phyloP scores from a whole-genome alignment of 2,113 vertebrate species.

The Mobula hypostoma region DNA sequence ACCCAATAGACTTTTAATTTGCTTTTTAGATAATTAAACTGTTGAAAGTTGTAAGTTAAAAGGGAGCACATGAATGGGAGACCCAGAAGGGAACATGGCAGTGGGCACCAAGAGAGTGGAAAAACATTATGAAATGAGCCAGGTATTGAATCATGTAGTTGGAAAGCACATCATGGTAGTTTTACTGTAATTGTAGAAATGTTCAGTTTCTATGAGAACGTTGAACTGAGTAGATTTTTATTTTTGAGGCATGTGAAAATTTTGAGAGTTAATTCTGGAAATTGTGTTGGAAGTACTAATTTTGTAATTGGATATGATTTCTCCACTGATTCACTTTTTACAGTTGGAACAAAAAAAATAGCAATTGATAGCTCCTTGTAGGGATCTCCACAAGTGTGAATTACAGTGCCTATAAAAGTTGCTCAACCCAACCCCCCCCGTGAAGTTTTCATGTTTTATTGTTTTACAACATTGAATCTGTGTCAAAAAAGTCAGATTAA shows the following conservation, averaged over 20 bases:
- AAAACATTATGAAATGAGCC: no score
- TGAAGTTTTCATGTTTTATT: no score
- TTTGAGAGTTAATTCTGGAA: not conserved
- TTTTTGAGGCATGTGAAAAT: not conserved
- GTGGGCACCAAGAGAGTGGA: no score
- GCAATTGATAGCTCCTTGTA: not conserved
- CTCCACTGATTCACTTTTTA: not conserved
- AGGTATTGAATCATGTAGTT: no score
- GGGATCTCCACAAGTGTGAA: not conserved
- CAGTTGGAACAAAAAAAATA: not conserved
- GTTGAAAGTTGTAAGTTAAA: no score
- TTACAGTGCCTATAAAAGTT: no score
- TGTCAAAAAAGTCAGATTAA: no score
- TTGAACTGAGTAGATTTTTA: not conserved
- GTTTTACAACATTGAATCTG: no score
- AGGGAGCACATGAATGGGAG: not conserved
- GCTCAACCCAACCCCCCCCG: no score
- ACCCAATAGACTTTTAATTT: no score
- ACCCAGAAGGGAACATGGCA: not conserved
- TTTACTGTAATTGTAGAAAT: not conserved
- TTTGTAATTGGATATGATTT: not conserved
- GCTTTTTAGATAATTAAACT: no score
- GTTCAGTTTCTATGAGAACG: not conserved
- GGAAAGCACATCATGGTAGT: no score
- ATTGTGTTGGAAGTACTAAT: not conserved